Percentiles rank a stretch among this genome's conserved stretches.
Conservation (phyloP, 2,888 invertebrate genomes). For the Pseudoips prasinana region DNA sequence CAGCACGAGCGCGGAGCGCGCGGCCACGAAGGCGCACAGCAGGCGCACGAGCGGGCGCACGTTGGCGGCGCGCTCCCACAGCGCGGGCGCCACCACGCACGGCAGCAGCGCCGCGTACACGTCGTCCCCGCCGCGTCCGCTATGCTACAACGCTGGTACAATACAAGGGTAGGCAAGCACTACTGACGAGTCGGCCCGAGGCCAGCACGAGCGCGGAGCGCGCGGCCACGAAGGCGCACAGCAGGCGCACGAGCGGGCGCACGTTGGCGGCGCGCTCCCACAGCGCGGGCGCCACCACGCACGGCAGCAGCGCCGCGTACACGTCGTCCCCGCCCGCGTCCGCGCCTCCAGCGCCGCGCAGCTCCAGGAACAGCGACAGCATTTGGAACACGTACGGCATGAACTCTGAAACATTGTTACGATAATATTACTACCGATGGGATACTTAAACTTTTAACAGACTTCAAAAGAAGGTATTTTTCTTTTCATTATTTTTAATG, state of each 20-base stretch:
- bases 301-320: constrained; percentile 95
- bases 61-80: constrained; percentile 97
- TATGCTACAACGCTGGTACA: not conserved
- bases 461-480: too few species aligned
- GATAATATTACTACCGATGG: too few species aligned
- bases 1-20: constrained; percentile 51
- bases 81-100: constrained; percentile 16
- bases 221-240: constrained; percentile 90
- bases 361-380: constrained; percentile 93
- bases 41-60: constrained; percentile 96
- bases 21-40: constrained; percentile 91
- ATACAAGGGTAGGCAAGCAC: constrained; percentile 94
- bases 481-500: too few species aligned
- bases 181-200: constrained; percentile 87
- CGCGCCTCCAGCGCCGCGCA: constrained; percentile 69
- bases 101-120: not conserved
- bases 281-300: constrained; percentile 92
- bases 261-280: constrained; percentile 98
- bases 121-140: not conserved
- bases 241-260: constrained; percentile 94
- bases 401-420: constrained; percentile 91
- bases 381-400: constrained; percentile 99
- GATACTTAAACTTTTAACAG: too few species aligned
- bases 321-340: constrained; percentile 80
- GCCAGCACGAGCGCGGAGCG: constrained; percentile 55